phyloP scores from a whole-genome alignment of 1,140 invertebrate species.

The Lanistes nyassanus region DNA sequence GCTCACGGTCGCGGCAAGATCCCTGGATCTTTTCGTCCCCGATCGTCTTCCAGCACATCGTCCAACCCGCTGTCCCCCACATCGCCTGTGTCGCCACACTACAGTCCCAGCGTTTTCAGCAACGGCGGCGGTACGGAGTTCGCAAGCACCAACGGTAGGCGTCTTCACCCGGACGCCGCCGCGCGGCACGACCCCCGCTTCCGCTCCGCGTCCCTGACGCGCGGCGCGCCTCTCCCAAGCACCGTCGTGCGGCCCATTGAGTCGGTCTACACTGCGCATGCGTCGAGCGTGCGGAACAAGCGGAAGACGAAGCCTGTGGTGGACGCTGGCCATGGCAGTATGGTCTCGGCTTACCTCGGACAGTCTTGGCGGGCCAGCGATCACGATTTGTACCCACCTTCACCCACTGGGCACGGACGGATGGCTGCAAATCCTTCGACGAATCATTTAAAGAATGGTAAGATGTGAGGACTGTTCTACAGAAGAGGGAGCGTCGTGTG shows the following conservation, averaged over 20 bases:
- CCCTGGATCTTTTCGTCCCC: neutral
- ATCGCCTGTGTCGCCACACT: neutral
- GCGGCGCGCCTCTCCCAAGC: neutral
- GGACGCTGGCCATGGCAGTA: too few species aligned
- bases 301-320: constrained; percentile 4
- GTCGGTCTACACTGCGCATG: constrained; percentile 19
- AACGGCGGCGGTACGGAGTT: neutral
- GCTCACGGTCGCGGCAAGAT: neutral
- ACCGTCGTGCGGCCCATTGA: constrained; percentile 25
- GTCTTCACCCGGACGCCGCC: neutral
- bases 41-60: neutral
- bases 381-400: too few species aligned
- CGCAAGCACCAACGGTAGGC: neutral
- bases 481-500: too few species aligned
- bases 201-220: neutral
- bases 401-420: too few species aligned
- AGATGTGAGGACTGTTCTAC: too few species aligned
- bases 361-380: too few species aligned
- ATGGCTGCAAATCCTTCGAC: too few species aligned
- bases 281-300: neutral
- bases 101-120: constrained; percentile 6
- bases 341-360: too few species aligned
- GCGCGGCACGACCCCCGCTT: neutral
- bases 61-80: neutral
- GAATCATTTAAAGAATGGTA: too few species aligned